Percentiles rank a stretch among this genome's conserved stretches.
Conservation (phyloP, 2,888 invertebrate species). For the Agonopterix subpropinquella region DNA sequence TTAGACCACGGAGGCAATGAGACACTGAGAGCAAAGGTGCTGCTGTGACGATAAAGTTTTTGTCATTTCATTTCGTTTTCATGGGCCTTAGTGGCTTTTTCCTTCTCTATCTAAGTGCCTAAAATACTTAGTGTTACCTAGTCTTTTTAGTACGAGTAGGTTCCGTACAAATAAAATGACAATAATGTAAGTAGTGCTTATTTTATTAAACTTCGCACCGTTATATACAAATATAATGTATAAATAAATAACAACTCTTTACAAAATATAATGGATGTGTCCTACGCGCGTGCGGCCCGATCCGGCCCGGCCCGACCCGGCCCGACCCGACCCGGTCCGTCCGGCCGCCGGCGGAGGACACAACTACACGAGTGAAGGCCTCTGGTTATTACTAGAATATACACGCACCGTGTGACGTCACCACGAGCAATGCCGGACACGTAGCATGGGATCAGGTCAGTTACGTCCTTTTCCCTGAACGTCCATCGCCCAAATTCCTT, state of each 20-base stretch:
- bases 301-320: too few relatives aligned
- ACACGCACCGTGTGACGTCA: not conserved
- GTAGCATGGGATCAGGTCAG: too few relatives aligned
- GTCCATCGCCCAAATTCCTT: too few relatives aligned
- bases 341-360: conserved; percentile 18
- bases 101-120: too few relatives aligned
- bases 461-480: too few relatives aligned
- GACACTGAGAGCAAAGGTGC: too few relatives aligned
- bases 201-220: conserved; percentile 68
- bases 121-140: too few relatives aligned
- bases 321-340: conserved; percentile 17
- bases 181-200: conserved; percentile 45
- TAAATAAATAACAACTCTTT: conserved; percentile 73
- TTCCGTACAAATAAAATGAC: conserved; percentile 33
- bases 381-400: conserved; percentile 30
- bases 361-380: conserved; percentile 52
- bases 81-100: too few relatives aligned
- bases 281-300: conserved; percentile 17
- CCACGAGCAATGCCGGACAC: conserved; percentile 6
- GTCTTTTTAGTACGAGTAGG: too few relatives aligned
- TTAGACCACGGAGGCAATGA: too few relatives aligned
- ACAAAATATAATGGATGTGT: conserved; percentile 62
- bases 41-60: too few relatives aligned
- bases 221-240: conserved; percentile 73
- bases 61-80: too few relatives aligned